phyloP scores from a whole-genome alignment of 2,888 invertebrate species.

The Crematogaster levior region DNA sequence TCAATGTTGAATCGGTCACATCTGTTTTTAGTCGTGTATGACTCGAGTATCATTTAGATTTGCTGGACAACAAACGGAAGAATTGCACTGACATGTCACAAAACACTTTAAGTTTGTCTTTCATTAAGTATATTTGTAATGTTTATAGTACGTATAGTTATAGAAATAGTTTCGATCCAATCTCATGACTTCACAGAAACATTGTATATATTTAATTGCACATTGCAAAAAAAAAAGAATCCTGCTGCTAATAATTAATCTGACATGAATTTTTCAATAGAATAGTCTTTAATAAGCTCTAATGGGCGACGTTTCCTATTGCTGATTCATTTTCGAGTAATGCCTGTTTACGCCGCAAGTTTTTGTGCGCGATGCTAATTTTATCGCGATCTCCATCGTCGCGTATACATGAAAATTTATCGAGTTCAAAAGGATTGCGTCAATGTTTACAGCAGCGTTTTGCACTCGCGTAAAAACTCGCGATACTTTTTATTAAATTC shows the following conservation, averaged over 20 bases:
- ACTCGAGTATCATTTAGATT: no score
- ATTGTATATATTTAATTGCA: background rate
- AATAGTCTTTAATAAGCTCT: background rate
- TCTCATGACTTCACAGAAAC: no score
- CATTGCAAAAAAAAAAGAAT: background rate
- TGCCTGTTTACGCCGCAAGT: background rate
- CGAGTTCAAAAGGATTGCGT: constrained; percentile 23
- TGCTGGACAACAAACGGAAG: no score
- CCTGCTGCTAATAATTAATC: background rate
- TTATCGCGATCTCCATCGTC: constrained; percentile 13
- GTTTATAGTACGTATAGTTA: no score
- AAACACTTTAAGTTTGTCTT: no score
- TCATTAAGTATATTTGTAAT: no score
- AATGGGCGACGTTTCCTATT: background rate
- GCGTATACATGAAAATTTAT: constrained; percentile 35
- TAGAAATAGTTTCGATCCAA: no score
- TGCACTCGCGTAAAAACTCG: constrained; percentile 42
- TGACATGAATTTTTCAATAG: background rate
- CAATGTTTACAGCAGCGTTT: constrained; percentile 28
- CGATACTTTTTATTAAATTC: constrained; percentile 57
- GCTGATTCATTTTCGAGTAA: background rate
- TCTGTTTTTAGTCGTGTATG: no score
- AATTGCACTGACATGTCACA: no score
- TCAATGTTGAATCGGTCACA: no score
- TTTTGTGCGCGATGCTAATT: constrained; percentile 41